Percentiles rank a stretch among this genome's conserved stretches.
Evolutionary conservation across 2,113 vertebrate genomes (phyloP).

Genomic region (Tylochromis polylepis): DNA sequence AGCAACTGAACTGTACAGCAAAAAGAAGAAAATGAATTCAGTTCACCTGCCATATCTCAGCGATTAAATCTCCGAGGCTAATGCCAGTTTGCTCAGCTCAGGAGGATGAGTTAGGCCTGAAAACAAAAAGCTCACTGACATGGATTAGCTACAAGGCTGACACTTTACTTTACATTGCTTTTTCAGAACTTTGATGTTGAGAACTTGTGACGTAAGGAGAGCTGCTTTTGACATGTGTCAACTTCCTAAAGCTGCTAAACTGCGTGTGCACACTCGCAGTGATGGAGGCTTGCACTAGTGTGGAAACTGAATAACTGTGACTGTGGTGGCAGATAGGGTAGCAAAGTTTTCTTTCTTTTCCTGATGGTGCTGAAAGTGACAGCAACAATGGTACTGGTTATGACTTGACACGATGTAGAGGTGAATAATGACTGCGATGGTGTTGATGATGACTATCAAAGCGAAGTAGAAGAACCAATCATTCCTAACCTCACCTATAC

Average conservation of each 20-base stretch:
- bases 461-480: neutral
- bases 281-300: neutral
- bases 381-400: neutral
- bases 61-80: neutral
- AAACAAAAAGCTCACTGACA: neutral
- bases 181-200: conserved; percentile 27
- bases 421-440: neutral
- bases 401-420: neutral
- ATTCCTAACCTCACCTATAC: conserved; percentile 47
- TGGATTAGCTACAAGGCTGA: neutral
- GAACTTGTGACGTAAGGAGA: conserved; percentile 19
- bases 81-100: conserved; percentile 14
- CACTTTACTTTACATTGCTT: conserved; percentile 48
- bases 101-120: neutral
- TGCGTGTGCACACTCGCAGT: neutral
- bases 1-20: neutral
- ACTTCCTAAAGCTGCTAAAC: conserved; percentile 67
- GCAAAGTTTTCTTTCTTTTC: neutral
- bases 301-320: conserved; percentile 1
- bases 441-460: neutral
- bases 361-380: neutral
- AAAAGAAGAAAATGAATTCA: neutral
- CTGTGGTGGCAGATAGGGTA: neutral
- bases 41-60: neutral
- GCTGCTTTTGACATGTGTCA: conserved; percentile 46